phyloP scores from a whole-genome alignment of 1,140 invertebrate species.

The Leptinotarsa lineolata region DNA sequence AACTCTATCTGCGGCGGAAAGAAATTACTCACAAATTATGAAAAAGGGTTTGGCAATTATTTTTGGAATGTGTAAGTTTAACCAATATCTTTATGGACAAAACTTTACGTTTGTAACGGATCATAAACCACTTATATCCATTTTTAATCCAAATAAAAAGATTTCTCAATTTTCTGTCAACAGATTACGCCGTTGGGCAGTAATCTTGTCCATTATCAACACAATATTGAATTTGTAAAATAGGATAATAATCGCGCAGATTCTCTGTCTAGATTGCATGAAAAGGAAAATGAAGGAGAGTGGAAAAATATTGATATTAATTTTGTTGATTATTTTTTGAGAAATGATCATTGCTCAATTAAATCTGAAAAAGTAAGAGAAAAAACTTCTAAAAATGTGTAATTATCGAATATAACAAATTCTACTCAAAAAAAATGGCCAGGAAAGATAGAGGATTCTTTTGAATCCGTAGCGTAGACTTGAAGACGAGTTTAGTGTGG shows the following conservation, averaged over 20 bases:
- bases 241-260: neutral
- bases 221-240: conserved; percentile 13
- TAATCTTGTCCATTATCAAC: neutral
- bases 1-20: conserved; percentile 56
- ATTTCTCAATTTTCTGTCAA: conserved; percentile 19
- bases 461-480: too few relatives aligned
- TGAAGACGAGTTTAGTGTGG: too few relatives aligned
- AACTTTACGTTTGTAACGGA: neutral
- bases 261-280: neutral
- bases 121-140: conserved; percentile 6
- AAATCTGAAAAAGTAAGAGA: too few relatives aligned
- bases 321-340: too few relatives aligned
- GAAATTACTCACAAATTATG: conserved; percentile 61
- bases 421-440: too few relatives aligned
- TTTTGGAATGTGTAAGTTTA: conserved; percentile 58
- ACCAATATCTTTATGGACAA: conserved; percentile 34
- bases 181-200: neutral
- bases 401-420: too few relatives aligned
- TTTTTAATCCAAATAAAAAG: conserved; percentile 16
- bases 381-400: too few relatives aligned
- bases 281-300: too few relatives aligned
- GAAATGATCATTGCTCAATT: too few relatives aligned
- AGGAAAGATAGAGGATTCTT: too few relatives aligned
- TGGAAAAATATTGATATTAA: too few relatives aligned
- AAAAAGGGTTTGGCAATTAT: conserved; percentile 61